phyloP scores from a whole-genome alignment of 2,888 invertebrate genomes.

The Orthosia cruda region DNA sequence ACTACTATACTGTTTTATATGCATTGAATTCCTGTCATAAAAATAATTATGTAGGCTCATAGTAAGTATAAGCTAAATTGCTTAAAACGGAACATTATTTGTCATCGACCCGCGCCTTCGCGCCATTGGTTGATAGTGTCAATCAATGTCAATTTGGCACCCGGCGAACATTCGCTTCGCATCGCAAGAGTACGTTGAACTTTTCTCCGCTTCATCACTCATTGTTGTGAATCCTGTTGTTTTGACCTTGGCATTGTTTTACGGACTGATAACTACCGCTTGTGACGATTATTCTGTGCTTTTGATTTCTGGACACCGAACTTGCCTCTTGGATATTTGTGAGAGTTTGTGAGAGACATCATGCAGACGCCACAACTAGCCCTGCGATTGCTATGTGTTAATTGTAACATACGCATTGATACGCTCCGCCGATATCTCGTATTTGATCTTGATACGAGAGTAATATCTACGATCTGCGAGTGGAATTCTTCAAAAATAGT shows the following conservation, averaged over 20 bases:
- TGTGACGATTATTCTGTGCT: conserved; percentile 18
- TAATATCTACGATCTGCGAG: conserved; percentile 18
- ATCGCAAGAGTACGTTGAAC: too few relatives aligned
- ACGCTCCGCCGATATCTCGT: conserved; percentile 8
- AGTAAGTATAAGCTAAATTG: too few relatives aligned
- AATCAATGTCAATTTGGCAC: too few relatives aligned
- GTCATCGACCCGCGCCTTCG: too few relatives aligned
- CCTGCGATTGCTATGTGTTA: conserved; percentile 3
- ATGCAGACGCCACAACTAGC: conserved; percentile 17
- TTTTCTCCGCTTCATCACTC: too few relatives aligned
- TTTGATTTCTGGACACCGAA: conserved; percentile 21
- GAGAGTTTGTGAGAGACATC: too few relatives aligned
- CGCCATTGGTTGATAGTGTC: too few relatives aligned
- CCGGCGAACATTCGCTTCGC: too few relatives aligned
- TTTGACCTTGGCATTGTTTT: conserved; percentile 27
- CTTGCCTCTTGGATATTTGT: conserved; percentile 13
- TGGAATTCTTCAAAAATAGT: conserved; percentile 11
- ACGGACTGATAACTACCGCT: conserved; percentile 16
- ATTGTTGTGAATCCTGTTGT: not conserved
- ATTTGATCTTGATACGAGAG: conserved; percentile 15
- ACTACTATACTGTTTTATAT: too few relatives aligned
- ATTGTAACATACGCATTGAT: conserved; percentile 12
- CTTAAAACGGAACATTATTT: too few relatives aligned
- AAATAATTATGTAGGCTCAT: too few relatives aligned
- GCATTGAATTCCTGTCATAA: too few relatives aligned